Evolutionary conservation across 2,888 invertebrate species (phyloP), one percentile per base, ranked within the genome.

Genomic region (Hermaeophaga mercurialis): DNA sequence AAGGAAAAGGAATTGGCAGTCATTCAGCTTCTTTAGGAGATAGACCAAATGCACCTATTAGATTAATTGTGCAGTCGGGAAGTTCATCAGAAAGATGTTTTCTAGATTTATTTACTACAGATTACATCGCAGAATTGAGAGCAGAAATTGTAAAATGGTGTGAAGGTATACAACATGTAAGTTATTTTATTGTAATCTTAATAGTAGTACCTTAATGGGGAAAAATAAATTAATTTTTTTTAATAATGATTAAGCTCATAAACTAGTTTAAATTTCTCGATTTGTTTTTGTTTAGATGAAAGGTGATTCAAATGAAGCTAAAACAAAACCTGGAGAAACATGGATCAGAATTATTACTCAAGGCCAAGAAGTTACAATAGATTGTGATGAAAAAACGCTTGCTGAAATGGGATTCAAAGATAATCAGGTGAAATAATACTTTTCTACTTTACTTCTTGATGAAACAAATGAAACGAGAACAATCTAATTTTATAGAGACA

Each of bases 61-160:
- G 91, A 31, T 85, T 96, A 34, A 85, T 90, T 12, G 84, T 95
- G 46, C 95, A 95, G 77, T 94, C 94, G 18, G 94, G 92, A 1
- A 94, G 93, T 12, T 85, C 92, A 31, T 87, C 91, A 0, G 93
- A 94, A 61, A 88, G 94, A 72, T 91, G 91, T 14, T 82, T 87
- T 14, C 80, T 96, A 9, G 87, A 91, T 65, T 82, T 96, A 78
- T 84, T 90, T 64, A 89, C 88, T 34, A 86, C 89, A n/a, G 95
- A 96, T 79, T 86, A 91, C 62, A 89, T 96, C 18, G 95, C 94
- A 2, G 96, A 96, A 76, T 79, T 96, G 48, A 82, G 96, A 60
- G 96, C 96, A 0, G 96, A 96, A 81, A 93, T 96, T 52, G 91
- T 93, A n/a, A 89, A 91, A 64, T 96, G 95, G 95, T 95, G 94